These are phyloP conservation scores for Heliocidaris erythrogramma DNA, from an alignment of 35 echinoderm and acorn worm species.

Conservation along the genomic window DNA sequence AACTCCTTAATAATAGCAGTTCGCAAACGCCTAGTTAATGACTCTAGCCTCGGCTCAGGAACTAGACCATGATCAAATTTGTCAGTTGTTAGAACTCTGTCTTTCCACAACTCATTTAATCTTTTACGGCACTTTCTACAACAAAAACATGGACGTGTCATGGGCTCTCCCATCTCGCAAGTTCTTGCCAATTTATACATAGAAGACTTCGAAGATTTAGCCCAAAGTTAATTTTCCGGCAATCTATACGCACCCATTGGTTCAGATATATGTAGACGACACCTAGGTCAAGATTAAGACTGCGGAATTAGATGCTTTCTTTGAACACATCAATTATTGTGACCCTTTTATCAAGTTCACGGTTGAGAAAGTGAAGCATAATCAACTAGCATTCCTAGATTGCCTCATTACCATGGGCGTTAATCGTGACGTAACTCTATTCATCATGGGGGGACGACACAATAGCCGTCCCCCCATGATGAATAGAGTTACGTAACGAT, in stretches of 20 bases:
- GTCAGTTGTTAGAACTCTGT: neutral
- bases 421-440: too few species aligned
- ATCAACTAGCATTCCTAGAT: too few species aligned
- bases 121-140: constrained; percentile 20
- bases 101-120: neutral
- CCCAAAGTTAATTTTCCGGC: neutral
- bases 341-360: neutral
- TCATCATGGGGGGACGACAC: too few species aligned
- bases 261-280: constrained; percentile 5
- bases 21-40: neutral
- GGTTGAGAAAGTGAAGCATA: neutral
- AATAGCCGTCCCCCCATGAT: too few species aligned
- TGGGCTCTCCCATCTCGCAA: neutral
- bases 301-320: neutral
- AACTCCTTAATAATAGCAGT: too few species aligned
- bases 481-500: too few species aligned
- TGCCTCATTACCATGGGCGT: neutral
- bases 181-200: neutral
- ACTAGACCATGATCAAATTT: constrained; percentile 14
- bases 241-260: neutral
- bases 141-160: neutral
- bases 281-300: neutral
- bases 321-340: neutral
- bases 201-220: neutral
- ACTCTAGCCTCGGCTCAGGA: constrained; percentile 26